Evolutionary conservation across 2,797 vertebrate species (phyloP), one percentile per base, ranked within the genome.

Genomic region (Tadarida brasiliensis): DNA sequence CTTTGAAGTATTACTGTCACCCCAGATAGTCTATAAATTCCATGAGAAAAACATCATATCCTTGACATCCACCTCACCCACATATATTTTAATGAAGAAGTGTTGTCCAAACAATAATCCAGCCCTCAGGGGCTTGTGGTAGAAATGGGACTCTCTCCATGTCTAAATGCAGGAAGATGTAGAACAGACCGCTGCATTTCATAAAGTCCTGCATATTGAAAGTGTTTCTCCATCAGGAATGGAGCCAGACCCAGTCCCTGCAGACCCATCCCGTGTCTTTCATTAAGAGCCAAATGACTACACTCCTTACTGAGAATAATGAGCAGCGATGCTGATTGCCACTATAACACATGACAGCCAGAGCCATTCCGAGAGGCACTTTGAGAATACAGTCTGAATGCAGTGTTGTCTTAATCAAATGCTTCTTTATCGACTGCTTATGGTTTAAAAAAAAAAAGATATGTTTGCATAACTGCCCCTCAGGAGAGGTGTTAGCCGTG

Each of bases 261-360:
- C 65, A 96, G 98, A 96, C 28, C 16, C 74, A 94, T 96, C 97
- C 96, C 73, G 74, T 30, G 96, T 85, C 97, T 96, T 73, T 98
- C 97, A 97, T 98, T 98, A 97, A 92, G 89, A 97, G 95, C 90
- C 97, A 97, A 98, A 98, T 95, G 82, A 97, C 96, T 97, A 1
- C 76, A 92, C 51, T 95, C 96, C 97, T 98, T 97, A 93, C 95
- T 96, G 97, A 97, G 97, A 98, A 97, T 98, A 98, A 98, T 90
- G 93, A 98, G 96, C 90, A 82, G 68, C 71, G 51, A 90, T 96
- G 77, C 70, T 94, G 85, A 93, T 76, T 97, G 96, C 92, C 39
- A 30, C 94, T 97, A 93, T 87, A 92, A 26, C 85, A 78, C 57
- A 87, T 7, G 86, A 68, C 97, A 97, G 96, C 73, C 90, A 96